Conservation (phyloP, 2,888 invertebrate species). For the Diloba caeruleocephala region DNA sequence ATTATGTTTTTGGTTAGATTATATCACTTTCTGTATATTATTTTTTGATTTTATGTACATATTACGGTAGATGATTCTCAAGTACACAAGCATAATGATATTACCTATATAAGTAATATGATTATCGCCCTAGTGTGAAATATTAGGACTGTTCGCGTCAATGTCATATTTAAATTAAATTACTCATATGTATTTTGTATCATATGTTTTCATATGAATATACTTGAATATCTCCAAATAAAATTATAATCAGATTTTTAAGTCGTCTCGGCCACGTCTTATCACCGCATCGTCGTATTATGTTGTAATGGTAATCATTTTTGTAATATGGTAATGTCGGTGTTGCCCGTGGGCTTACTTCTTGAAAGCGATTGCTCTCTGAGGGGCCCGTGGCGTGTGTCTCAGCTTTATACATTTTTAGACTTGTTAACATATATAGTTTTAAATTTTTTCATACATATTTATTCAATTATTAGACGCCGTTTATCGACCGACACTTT, state of each 20-base stretch:
- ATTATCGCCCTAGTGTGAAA: too few relatives aligned
- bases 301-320: conserved; percentile 77
- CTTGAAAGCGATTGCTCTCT: conserved; percentile 68
- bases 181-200: neutral
- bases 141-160: too few relatives aligned
- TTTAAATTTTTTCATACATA: neutral
- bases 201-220: neutral
- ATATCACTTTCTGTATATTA: conserved; percentile 17
- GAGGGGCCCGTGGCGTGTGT: conserved; percentile 60
- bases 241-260: conserved; percentile 26
- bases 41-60: neutral
- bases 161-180: too few relatives aligned
- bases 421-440: conserved; percentile 49
- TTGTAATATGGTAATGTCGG: conserved; percentile 76
- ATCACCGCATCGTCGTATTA: conserved; percentile 58
- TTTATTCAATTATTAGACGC: conserved; percentile 4
- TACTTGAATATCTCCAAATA: conserved; percentile 3
- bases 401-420: conserved; percentile 42
- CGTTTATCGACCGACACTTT: neutral
- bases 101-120: too few relatives aligned
- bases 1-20: neutral
- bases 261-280: conserved; percentile 37
- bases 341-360: conserved; percentile 64
- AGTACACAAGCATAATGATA: too few relatives aligned
- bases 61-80: neutral